Percentiles rank a stretch among this genome's conserved stretches.
These are phyloP conservation scores for Calliopsis andreniformis DNA, from an alignment of 1,140 invertebrate genomes.

Conservation along the genomic window DNA sequence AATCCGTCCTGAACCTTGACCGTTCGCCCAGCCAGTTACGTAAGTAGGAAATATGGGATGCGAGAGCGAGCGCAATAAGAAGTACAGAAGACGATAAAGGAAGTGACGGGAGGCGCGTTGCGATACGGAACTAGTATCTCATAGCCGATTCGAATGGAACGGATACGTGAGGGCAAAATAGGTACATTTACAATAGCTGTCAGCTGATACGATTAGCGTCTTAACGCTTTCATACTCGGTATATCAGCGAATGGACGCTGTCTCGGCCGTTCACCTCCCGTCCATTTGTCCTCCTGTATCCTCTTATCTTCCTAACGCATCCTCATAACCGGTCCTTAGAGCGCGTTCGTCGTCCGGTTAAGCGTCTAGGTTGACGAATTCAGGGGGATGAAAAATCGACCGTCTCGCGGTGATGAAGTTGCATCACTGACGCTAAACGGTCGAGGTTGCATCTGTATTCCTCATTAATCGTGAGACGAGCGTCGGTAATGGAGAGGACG, in stretches of 20 bases:
- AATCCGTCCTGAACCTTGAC: neutral
- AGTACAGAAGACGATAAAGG: neutral
- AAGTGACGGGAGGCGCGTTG: neutral
- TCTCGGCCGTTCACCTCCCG: constrained; percentile 40
- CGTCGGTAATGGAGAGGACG: neutral
- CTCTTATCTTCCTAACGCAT: constrained; percentile 41
- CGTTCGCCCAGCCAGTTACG: neutral
- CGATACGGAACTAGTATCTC: constrained; percentile 1
- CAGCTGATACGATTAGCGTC: constrained; percentile 41
- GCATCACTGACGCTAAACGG: neutral
- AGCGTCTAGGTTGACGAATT: constrained; percentile 41
- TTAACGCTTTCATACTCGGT: constrained; percentile 13
- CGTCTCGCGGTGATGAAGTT: neutral
- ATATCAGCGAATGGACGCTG: constrained; percentile 25
- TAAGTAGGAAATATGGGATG: neutral
- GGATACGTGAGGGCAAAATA: constrained; percentile 3
- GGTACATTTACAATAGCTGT: constrained; percentile 17
- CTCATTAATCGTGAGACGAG: neutral
- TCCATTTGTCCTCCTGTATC: constrained; percentile 40
- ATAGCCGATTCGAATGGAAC: neutral
- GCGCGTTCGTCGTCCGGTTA: neutral
- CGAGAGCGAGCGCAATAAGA: neutral
- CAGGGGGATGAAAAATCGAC: constrained; percentile 17
- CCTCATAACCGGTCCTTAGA: constrained; percentile 44
- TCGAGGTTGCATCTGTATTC: neutral